Conservation (phyloP, 2,113 vertebrate species). For the Cygnus atratus region DNA sequence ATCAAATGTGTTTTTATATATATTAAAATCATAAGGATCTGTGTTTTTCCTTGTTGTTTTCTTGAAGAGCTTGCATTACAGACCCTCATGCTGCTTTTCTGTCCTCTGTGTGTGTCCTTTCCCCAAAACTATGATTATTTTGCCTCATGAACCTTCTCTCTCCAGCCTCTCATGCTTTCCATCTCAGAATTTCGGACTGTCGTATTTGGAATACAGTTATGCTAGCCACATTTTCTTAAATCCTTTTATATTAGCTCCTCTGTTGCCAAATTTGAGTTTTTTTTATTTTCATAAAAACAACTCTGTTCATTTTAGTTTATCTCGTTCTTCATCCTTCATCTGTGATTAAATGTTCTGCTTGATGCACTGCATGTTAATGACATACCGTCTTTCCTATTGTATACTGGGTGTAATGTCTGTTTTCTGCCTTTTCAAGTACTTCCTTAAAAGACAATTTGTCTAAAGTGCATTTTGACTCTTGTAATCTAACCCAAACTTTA, state of each 20-base stretch:
- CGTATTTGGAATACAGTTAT: not conserved
- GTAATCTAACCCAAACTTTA: not conserved
- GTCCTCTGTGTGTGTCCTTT: not conserved
- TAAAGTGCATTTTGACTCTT: not conserved
- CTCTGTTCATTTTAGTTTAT: not conserved
- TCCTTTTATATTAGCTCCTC: not conserved
- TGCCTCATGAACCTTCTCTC: not conserved
- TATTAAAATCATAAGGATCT: not conserved
- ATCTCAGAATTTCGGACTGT: not conserved
- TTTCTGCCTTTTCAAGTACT: not conserved
- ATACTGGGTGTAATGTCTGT: not conserved
- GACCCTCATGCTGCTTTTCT: not conserved
- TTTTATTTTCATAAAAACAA: not conserved
- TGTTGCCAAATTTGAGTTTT: not conserved
- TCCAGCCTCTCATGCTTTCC: not conserved
- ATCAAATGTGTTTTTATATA: not conserved
- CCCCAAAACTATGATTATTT: not conserved
- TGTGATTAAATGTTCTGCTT: not conserved
- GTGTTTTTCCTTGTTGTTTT: not conserved
- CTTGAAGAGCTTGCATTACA: not conserved
- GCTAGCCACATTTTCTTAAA: not conserved
- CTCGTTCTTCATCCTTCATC: not conserved
- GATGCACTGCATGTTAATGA: not conserved
- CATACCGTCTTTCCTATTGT: not conserved
- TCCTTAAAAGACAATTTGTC: not conserved